Conservation (phyloP, 64 coral and sea anemone species). For the Pocillopora verrucosa region DNA sequence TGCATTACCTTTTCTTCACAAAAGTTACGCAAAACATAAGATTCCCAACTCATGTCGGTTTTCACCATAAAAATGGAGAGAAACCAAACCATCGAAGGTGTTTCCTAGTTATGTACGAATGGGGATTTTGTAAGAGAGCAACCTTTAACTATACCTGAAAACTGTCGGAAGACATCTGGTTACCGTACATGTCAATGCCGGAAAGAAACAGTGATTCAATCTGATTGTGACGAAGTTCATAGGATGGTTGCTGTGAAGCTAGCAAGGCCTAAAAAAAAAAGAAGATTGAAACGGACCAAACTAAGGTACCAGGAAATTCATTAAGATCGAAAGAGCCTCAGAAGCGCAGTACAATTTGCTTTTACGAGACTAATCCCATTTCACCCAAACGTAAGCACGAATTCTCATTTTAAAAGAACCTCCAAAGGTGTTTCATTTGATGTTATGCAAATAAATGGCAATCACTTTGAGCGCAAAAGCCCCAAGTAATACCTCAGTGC, state of each 20-base stretch:
- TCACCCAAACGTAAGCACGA: neutral
- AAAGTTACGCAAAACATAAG: too few species aligned
- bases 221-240: constrained; percentile 95
- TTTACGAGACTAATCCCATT: too few species aligned
- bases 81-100: too few species aligned
- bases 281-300: neutral
- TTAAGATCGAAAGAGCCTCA: too few species aligned
- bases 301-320: neutral
- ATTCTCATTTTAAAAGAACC: neutral
- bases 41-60: too few species aligned
- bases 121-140: too few species aligned
- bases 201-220: constrained; percentile 96
- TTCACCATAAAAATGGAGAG: too few species aligned
- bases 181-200: constrained; percentile 89
- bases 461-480: neutral
- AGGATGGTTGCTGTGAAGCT: constrained; percentile 92
- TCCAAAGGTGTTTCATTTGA: neutral
- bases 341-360: too few species aligned
- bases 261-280: constrained; percentile 71
- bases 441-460: too few species aligned
- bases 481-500: too few species aligned
- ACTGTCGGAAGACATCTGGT: constrained; percentile 82
- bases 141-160: constrained; percentile 62
- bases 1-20: too few species aligned
- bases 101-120: too few species aligned